Evolutionary conservation across 2,797 vertebrate genomes (phyloP), one percentile per base, ranked within the genome.

Genomic region (Petrocephalus sullivani): DNA sequence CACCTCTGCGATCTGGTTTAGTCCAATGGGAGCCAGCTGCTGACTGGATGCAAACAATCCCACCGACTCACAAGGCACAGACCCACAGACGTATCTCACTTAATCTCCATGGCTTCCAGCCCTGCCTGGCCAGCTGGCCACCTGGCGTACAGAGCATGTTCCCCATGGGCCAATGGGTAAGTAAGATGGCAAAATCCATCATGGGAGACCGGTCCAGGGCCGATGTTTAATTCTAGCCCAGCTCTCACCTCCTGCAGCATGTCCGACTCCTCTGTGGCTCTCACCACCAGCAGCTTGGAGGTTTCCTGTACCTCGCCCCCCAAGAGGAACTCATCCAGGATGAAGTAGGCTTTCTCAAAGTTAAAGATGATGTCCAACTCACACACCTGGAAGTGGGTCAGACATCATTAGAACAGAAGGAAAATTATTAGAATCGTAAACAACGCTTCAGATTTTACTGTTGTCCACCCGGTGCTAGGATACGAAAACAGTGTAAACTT

Each of bases 341-440:
- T 99, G 93, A 99, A 99, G 95, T 99, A 99, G 64, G 98, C 98
- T 94, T 99, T 99, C 93, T 99, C 98, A 94, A 99, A 99, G 94
- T 99, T 99, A 93, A 99, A 99, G 93, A 99, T 99, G 89, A 99
- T 97, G 93, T 99, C 98, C 94, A 99, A 89, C 92, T 99, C 98
- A 8, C 98, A 99, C 71, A 99, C 98, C 98, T 99, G 92, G 87
- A 89, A 88, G 19, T 4, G 87, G 64, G 71, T 19, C 46, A 46
- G 49, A 54, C n/a, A 21, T 21, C 81, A 23, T 23, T 53, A 83
- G 21, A 23, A 41, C 3, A 8, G 9, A 6, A 82, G 46, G 19
- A 82, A 82, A 51, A 21, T 82, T n/a, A 14, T 37, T 28, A 37
- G 2, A 71, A 33, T 41, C 2, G 4, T 10, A 67, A 67, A 33